These are phyloP conservation scores for Acleris sparsana DNA, from an alignment of 2,888 invertebrate genomes.

Conservation along the genomic window DNA sequence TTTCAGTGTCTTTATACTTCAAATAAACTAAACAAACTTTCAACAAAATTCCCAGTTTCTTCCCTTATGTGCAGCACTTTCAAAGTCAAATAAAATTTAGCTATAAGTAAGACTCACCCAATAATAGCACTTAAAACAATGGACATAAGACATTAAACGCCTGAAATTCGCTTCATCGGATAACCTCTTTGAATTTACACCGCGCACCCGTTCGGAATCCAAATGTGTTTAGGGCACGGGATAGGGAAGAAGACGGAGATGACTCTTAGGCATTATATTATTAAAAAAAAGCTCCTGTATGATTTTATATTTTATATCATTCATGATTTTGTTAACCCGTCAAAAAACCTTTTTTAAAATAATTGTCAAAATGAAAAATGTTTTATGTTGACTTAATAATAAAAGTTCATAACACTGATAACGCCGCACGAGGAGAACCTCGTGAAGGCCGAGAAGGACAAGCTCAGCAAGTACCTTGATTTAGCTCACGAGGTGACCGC, in stretches of 20 bases:
- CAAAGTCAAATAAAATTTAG: constrained; percentile 25
- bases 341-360: too few species aligned
- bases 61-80: constrained; percentile 9
- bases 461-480: too few species aligned
- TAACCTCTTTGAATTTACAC: constrained; percentile 52
- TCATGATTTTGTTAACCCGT: too few species aligned
- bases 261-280: too few species aligned
- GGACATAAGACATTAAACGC: constrained; percentile 30
- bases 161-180: constrained; percentile 24
- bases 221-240: constrained; percentile 43
- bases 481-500: too few species aligned
- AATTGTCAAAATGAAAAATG: too few species aligned
- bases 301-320: too few species aligned
- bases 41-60: constrained; percentile 3
- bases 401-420: too few species aligned
- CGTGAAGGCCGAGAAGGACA: too few species aligned
- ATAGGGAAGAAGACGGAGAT: constrained; percentile 1
- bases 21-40: constrained; percentile 9
- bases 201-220: constrained; percentile 51
- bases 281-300: too few species aligned
- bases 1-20: not conserved
- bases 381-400: too few species aligned
- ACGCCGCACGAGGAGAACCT: too few species aligned
- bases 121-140: constrained; percentile 31
- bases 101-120: constrained; percentile 10